phyloP scores from a whole-genome alignment of 2,888 invertebrate genomes.

The Neoascia interrupta region DNA sequence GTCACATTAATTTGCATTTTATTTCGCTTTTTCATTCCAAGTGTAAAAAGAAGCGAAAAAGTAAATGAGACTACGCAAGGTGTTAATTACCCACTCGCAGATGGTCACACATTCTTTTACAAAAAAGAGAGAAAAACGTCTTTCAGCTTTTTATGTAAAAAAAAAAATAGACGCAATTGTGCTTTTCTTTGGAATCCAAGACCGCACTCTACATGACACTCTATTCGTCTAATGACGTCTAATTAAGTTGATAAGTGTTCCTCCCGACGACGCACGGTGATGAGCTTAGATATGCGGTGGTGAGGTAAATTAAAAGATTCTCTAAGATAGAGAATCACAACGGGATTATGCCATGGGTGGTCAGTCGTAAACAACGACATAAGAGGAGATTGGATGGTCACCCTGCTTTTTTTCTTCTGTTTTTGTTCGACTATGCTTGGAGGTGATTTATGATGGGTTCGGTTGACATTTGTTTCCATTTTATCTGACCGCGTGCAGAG shows the following conservation, averaged over 20 bases:
- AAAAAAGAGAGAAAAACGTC: not conserved
- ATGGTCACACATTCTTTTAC: constrained; percentile 30
- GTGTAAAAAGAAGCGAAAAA: constrained; percentile 29
- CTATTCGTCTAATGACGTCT: constrained; percentile 42
- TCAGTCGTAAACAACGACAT: constrained; percentile 38
- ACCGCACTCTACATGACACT: constrained; percentile 5
- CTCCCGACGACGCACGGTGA: too few species aligned
- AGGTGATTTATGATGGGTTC: constrained; percentile 38
- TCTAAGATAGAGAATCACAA: constrained; percentile 46
- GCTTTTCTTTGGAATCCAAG: constrained; percentile 29
- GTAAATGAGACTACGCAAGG: constrained; percentile 19
- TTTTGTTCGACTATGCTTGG: not conserved
- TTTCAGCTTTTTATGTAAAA: not conserved
- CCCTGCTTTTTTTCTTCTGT: not conserved
- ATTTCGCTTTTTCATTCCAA: not conserved
- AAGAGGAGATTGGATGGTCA: constrained; percentile 6
- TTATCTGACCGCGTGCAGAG: constrained; percentile 3
- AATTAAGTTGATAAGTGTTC: constrained; percentile 56
- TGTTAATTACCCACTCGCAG: constrained; percentile 51
- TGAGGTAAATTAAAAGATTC: constrained; percentile 37
- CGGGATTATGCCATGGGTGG: constrained; percentile 57
- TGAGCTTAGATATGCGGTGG: constrained; percentile 18
- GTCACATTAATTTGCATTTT: constrained; percentile 56
- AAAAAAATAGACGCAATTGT: not conserved
- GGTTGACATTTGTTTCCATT: constrained; percentile 32